phyloP scores from a whole-genome alignment of 2,113 vertebrate species.

The Nothocercus julius region DNA sequence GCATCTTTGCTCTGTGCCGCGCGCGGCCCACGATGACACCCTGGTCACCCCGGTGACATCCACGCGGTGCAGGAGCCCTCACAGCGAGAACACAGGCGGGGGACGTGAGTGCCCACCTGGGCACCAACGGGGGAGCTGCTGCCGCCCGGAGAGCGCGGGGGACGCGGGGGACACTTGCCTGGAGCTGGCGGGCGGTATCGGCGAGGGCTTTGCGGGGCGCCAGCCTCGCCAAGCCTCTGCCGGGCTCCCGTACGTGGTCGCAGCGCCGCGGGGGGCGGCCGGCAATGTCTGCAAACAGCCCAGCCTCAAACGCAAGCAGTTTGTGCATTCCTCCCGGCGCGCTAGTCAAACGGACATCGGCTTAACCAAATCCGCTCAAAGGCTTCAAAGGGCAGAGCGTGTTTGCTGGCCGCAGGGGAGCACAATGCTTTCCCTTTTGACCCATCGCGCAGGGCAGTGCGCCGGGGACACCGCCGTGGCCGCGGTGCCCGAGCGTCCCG shows the following conservation, averaged over 20 bases:
- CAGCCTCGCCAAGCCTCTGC: neutral
- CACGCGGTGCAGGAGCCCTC: neutral
- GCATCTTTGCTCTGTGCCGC: neutral
- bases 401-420: neutral
- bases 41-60: neutral
- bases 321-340: neutral
- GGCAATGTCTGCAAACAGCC: neutral
- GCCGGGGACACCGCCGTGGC: rapidly evolving
- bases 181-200: too few relatives aligned
- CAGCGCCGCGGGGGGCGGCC: neutral
- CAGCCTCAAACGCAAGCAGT: neutral
- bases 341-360: neutral
- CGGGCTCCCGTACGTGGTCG: rapidly evolving
- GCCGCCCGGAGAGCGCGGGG: slow-evolving; percentile 31
- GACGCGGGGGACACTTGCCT: too few relatives aligned
- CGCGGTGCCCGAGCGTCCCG: rapidly evolving
- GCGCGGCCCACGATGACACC: neutral
- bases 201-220: too few relatives aligned
- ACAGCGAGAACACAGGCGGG: slow-evolving; percentile 50
- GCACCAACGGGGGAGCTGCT: slow-evolving; percentile 76
- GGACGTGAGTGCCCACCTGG: slow-evolving; percentile 67
- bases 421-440: slow-evolving; percentile 13
- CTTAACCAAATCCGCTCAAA: neutral
- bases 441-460: neutral
- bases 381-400: slow-evolving; percentile 2